Evolutionary conservation across 2,113 vertebrate species (phyloP).

Genomic region (Mastomys natalensis): DNA sequence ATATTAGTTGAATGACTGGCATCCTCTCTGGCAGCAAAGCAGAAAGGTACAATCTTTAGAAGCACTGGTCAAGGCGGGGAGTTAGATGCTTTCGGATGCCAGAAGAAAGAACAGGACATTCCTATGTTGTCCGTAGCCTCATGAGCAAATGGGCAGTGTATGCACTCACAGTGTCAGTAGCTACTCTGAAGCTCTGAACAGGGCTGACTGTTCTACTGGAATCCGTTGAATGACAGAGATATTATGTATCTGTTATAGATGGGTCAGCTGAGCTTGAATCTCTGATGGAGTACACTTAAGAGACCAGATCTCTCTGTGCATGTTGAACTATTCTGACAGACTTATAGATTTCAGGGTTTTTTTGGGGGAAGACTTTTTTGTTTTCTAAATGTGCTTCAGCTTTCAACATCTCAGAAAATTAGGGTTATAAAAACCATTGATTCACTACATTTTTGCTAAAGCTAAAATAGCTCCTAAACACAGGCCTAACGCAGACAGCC

Average conservation of each 20-base stretch:
- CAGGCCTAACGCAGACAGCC: neutral
- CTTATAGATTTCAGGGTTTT: neutral
- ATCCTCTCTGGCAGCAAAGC: neutral
- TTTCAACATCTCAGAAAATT: conserved; percentile 24
- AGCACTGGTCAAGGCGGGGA: neutral
- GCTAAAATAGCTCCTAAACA: neutral
- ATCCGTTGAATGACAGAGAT: neutral
- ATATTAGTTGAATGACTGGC: neutral
- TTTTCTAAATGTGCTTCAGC: neutral
- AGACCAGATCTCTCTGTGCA: neutral
- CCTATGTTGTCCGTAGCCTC: neutral
- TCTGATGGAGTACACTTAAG: neutral
- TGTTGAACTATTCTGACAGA: neutral
- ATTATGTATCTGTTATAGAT: neutral
- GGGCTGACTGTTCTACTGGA: neutral
- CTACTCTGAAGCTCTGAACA: neutral
- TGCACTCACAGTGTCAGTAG: neutral
- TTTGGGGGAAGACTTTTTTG: neutral
- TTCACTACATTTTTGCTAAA: neutral
- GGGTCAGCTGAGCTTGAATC: neutral
- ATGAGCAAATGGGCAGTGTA: neutral
- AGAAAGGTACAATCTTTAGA: conserved; percentile 12
- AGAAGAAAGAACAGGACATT: neutral
- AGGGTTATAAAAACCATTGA: neutral
- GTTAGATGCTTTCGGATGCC: neutral